phyloP scores from a whole-genome alignment of 2,113 vertebrate genomes.

The Microtus oregoni region DNA sequence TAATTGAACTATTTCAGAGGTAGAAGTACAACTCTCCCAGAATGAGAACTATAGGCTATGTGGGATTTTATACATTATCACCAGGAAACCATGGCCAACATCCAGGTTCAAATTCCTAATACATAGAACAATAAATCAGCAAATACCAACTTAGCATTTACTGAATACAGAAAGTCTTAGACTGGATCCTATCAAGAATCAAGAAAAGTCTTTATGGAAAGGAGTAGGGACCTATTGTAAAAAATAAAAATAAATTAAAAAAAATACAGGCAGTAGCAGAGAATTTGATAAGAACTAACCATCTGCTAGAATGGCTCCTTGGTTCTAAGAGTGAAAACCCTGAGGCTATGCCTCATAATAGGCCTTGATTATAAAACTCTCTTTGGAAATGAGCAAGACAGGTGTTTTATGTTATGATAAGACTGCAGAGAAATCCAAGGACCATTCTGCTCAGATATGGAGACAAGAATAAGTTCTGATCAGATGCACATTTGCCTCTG shows the following conservation, averaged over 20 bases:
- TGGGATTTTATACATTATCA: conserved; percentile 31
- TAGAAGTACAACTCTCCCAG: conserved; percentile 31
- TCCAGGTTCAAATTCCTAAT: neutral
- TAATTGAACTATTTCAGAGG: conserved; percentile 6
- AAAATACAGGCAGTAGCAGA: neutral
- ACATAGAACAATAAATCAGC: neutral
- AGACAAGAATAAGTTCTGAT: neutral
- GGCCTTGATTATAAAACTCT: neutral
- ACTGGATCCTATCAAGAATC: neutral
- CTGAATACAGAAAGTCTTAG: neutral
- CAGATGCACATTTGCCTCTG: neutral
- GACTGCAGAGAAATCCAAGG: conserved; percentile 2
- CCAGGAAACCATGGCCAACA: neutral
- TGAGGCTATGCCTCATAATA: neutral
- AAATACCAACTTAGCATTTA: neutral
- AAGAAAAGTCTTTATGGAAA: neutral
- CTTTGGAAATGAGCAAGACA: conserved; percentile 20
- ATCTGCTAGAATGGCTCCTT: neutral
- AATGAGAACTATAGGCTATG: conserved; percentile 47
- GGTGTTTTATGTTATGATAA: neutral
- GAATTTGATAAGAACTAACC: conserved; percentile 20
- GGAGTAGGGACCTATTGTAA: neutral
- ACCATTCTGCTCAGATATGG: neutral
- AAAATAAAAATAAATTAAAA: neutral
- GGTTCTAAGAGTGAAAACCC: neutral